These are phyloP conservation scores for Andricus curvator DNA, from an alignment of 2,888 invertebrate species.

Conservation along the genomic window DNA sequence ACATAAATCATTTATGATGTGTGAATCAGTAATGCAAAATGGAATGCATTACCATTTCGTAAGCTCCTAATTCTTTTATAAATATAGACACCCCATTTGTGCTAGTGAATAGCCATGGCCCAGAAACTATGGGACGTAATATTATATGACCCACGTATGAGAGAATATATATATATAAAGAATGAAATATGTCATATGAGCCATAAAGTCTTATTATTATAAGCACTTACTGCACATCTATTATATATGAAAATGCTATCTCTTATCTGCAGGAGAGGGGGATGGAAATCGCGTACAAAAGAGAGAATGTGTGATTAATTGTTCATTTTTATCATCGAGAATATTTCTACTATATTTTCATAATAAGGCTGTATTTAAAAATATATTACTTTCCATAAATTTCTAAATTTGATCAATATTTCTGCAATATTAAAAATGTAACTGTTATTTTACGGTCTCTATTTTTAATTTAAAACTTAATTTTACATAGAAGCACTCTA, in stretches of 20 bases:
- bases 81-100: background rate
- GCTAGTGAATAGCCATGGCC: background rate
- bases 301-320: too few species aligned
- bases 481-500: too few species aligned
- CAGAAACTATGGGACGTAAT: background rate
- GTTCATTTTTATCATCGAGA: too few species aligned
- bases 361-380: too few species aligned
- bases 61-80: background rate
- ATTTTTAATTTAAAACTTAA: too few species aligned
- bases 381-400: too few species aligned
- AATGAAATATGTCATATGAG: background rate
- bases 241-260: background rate
- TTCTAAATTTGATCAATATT: too few species aligned
- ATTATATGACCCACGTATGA: conserved; percentile 3
- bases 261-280: background rate
- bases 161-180: background rate
- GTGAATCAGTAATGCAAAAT: background rate
- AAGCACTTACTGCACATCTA: background rate
- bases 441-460: too few species aligned
- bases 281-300: too few species aligned
- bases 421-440: too few species aligned
- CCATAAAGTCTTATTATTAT: background rate
- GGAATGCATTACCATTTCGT: background rate
- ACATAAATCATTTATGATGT: background rate
- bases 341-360: too few species aligned